Evolutionary conservation across 2,113 vertebrate genomes (phyloP).

Genomic region (Chionis minor): DNA sequence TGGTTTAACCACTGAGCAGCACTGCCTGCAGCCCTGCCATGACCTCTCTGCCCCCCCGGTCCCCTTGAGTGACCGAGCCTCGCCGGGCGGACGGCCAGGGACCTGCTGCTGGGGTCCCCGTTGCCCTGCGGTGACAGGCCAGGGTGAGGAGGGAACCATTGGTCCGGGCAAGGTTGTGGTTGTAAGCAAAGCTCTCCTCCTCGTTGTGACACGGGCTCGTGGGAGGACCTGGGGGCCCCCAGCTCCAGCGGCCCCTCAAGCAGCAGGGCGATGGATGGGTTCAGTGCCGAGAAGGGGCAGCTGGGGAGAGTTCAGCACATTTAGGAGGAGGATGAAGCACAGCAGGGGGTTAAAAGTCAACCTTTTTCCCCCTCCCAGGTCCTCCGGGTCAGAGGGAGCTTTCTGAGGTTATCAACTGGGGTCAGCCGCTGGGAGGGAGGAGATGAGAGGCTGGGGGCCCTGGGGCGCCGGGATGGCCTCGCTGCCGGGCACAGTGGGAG

Average conservation of each 20-base stretch:
- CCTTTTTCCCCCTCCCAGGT: background rate
- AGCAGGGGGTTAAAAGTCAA: slow-evolving; percentile 25
- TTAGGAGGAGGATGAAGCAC: background rate
- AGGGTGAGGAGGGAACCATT: background rate
- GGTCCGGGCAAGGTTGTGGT: background rate
- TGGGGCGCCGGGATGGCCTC: background rate
- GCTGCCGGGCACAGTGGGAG: rapidly evolving
- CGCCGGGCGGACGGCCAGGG: rapidly evolving
- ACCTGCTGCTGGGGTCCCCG: background rate
- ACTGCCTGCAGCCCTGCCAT: background rate
- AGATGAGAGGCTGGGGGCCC: background rate
- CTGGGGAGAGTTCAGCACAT: background rate
- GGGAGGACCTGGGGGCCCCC: background rate
- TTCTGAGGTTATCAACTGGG: slow-evolving; percentile 23
- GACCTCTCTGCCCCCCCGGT: rapidly evolving
- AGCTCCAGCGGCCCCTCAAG: background rate
- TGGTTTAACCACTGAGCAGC: background rate
- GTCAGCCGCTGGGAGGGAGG: background rate
- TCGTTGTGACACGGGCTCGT: rapidly evolving
- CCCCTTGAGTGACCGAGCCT: background rate
- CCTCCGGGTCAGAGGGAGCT: background rate
- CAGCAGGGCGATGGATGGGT: background rate
- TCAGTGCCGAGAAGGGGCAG: background rate
- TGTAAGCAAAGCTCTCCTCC: background rate
- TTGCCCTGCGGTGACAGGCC: rapidly evolving